These are phyloP conservation scores for Plectrocnemia conspersa DNA, from an alignment of 1,140 invertebrate genomes.

Conservation along the genomic window DNA sequence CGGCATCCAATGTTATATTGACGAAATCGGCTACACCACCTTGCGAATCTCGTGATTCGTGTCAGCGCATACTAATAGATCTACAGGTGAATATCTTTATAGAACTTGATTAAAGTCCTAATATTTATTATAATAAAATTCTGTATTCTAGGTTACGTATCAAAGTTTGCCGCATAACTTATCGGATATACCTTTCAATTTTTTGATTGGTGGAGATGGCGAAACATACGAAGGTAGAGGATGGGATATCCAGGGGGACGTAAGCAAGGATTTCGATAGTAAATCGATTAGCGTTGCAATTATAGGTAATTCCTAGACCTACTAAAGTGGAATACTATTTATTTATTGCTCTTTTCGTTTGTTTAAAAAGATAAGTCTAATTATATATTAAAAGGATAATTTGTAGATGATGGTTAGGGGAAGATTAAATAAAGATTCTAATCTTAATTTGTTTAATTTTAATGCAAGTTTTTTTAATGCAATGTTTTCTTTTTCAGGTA, in stretches of 20 bases:
- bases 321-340: not conserved
- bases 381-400: not conserved
- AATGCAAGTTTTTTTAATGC: not conserved
- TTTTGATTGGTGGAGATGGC: constrained; percentile 22
- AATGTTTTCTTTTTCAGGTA: constrained; percentile 19
- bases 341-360: not conserved
- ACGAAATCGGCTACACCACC: constrained; percentile 12
- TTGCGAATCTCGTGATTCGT: constrained; percentile 2
- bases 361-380: not conserved
- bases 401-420: no score
- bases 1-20: constrained; percentile 14
- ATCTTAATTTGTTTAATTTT: no score
- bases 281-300: constrained; percentile 15
- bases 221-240: constrained; percentile 26
- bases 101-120: not conserved
- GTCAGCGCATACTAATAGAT: not conserved
- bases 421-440: not conserved
- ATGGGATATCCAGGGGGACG: constrained; percentile 12
- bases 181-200: constrained; percentile 30
- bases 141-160: constrained; percentile 12
- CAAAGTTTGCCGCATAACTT: constrained; percentile 18
- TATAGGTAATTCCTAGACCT: constrained; percentile 18
- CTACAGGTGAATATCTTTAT: constrained; percentile 20
- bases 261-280: constrained; percentile 11
- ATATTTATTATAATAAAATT: not conserved